Evolutionary conservation across 2,888 invertebrate species (phyloP).

Genomic region (Drosophila mercatorum): DNA sequence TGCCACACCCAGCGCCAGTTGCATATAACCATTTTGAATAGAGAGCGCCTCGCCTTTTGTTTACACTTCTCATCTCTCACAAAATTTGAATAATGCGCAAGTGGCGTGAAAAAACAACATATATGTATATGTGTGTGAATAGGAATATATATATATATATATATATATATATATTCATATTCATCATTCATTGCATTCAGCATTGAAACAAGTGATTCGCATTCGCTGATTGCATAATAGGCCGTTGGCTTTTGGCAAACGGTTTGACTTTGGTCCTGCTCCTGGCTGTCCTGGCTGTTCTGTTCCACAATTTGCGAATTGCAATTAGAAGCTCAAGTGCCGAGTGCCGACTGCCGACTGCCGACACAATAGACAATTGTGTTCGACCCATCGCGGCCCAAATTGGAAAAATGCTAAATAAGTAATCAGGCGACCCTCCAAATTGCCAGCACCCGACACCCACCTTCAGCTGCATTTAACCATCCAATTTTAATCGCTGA

Average conservation of each 20-base stretch:
- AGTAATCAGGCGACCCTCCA: conserved; percentile 71
- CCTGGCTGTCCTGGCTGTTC: conserved; percentile 13
- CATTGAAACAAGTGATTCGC: conserved; percentile 15
- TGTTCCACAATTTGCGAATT: conserved; percentile 58
- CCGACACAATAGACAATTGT: conserved; percentile 63
- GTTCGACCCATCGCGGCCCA: conserved; percentile 42
- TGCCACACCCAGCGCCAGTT: not conserved
- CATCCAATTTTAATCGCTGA: conserved; percentile 45
- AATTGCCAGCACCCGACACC: conserved; percentile 22
- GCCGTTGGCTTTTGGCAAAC: conserved; percentile 39
- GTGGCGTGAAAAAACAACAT: conserved; percentile 69
- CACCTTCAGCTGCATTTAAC: conserved; percentile 53
- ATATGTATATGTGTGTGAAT: conserved; percentile 1
- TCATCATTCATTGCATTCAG: conserved; percentile 44
- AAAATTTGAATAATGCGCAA: conserved; percentile 77
- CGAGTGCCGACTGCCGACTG: conserved; percentile 25
- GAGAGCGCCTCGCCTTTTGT: conserved; percentile 70
- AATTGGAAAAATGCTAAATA: conserved; percentile 81
- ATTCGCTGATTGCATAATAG: conserved; percentile 64
- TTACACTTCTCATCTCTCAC: conserved; percentile 41
- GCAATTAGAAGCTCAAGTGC: conserved; percentile 61
- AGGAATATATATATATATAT: conserved; percentile 10
- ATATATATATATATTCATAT: conserved; percentile 35
- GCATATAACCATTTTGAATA: conserved; percentile 62
- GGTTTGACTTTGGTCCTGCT: conserved; percentile 30